Percentiles rank a stretch among this genome's conserved stretches.
Conservation (phyloP, 2,797 vertebrate genomes). For the Eptatretus atami region DNA sequence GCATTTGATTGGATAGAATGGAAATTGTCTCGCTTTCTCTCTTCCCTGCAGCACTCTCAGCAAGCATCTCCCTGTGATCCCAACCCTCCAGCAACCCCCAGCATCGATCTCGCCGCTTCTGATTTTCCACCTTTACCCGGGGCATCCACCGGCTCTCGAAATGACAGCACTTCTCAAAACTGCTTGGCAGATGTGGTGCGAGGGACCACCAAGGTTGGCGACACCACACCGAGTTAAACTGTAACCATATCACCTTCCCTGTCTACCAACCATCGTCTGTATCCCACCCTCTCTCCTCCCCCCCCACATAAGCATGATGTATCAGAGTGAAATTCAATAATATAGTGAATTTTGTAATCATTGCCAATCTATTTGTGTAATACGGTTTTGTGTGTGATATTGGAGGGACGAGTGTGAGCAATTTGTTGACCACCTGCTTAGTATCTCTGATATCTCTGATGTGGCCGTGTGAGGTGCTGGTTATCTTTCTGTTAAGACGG, state of each 20-base stretch:
- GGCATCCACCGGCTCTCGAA: background rate
- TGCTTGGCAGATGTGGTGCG: background rate
- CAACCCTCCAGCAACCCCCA: background rate
- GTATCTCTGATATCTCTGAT: too few relatives aligned
- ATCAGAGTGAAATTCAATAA: background rate
- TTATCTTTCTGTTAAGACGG: too few relatives aligned
- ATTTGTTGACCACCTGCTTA: too few relatives aligned
- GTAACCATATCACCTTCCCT: background rate
- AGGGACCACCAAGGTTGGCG: background rate
- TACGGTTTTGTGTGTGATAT: too few relatives aligned
- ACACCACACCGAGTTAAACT: background rate
- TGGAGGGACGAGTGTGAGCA: too few relatives aligned
- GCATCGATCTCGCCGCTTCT: slow-evolving; percentile 3
- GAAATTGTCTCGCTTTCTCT: too few relatives aligned
- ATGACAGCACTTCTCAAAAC: background rate
- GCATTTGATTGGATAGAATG: too few relatives aligned
- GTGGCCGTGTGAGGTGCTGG: too few relatives aligned
- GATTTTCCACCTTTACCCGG: background rate
- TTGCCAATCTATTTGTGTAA: too few relatives aligned
- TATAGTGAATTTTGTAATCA: too few relatives aligned
- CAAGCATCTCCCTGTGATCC: too few relatives aligned
- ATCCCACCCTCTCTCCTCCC: background rate
- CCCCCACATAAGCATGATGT: background rate
- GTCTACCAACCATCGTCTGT: background rate
- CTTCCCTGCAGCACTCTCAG: too few relatives aligned